phyloP scores from a whole-genome alignment of 2,888 invertebrate species.

The Idaea biselata region DNA sequence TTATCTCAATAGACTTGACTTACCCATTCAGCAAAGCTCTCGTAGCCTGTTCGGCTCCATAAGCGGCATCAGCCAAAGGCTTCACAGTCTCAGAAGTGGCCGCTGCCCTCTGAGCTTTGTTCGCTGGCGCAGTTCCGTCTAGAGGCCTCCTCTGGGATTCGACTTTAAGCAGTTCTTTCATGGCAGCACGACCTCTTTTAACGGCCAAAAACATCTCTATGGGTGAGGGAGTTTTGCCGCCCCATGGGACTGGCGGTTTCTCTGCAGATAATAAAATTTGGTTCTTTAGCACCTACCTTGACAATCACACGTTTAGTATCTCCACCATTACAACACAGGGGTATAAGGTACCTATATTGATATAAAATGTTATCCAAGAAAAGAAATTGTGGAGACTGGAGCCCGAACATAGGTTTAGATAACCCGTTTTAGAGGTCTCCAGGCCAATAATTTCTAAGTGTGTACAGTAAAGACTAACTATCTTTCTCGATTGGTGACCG shows the following conservation, averaged over 20 bases:
- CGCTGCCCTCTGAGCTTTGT: constrained; percentile 85
- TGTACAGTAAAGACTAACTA: no score
- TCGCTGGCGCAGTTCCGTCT: constrained; percentile 81
- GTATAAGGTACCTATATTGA: no score
- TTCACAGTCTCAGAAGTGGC: constrained; percentile 82
- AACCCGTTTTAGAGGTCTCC: no score
- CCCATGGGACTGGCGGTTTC: constrained; percentile 46
- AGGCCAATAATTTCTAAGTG: no score
- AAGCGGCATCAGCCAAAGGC: constrained; percentile 83
- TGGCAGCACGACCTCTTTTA: constrained; percentile 77
- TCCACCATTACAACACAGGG: no score
- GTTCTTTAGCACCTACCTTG: background rate
- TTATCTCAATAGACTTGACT: constrained; percentile 29
- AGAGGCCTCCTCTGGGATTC: constrained; percentile 76
- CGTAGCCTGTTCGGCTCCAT: constrained; percentile 85
- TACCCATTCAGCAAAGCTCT: constrained; percentile 77
- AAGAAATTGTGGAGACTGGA: no score
- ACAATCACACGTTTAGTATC: no score
- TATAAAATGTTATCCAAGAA: no score
- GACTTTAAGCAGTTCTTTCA: constrained; percentile 76
- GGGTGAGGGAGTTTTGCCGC: constrained; percentile 43
- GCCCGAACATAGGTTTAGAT: no score
- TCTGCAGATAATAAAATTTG: constrained; percentile 31
- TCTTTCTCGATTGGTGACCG: no score
- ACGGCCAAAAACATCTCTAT: constrained; percentile 74